These are phyloP conservation scores for Galeruca laticollis DNA, from an alignment of 2,888 invertebrate genomes.

Conservation along the genomic window DNA sequence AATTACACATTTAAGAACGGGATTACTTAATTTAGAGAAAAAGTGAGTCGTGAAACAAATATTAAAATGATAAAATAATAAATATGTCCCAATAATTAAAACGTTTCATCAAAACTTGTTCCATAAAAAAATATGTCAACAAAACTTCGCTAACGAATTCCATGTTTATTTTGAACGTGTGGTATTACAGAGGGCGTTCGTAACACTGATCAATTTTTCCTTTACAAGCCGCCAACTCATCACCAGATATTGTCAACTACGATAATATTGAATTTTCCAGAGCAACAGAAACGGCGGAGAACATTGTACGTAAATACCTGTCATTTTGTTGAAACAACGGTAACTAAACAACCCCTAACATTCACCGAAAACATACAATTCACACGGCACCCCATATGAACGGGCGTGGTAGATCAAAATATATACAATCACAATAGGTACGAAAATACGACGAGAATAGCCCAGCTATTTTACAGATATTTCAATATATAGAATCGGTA, in stretches of 20 bases:
- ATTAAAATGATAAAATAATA: too few species aligned
- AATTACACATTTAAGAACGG: background rate
- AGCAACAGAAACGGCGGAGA: slow-evolving; percentile 9
- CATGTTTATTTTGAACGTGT: background rate
- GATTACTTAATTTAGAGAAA: background rate
- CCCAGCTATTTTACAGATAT: background rate
- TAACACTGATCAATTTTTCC: background rate
- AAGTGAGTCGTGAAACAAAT: too few species aligned
- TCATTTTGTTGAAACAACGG: slow-evolving; percentile 8
- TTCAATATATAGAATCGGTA: too few species aligned
- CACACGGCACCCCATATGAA: background rate
- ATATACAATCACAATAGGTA: background rate
- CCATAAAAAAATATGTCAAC: too few species aligned
- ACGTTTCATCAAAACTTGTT: too few species aligned
- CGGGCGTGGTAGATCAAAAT: background rate
- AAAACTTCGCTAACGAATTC: background rate
- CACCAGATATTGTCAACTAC: background rate
- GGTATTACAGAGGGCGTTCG: background rate
- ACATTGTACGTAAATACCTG: slow-evolving; percentile 15
- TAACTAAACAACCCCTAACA: background rate
- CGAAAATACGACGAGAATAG: background rate
- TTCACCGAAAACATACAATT: background rate
- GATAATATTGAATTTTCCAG: slow-evolving; percentile 10
- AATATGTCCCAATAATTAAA: too few species aligned
- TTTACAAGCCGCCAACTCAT: background rate